phyloP scores from a whole-genome alignment of 2,113 vertebrate genomes.

The Motacilla alba region DNA sequence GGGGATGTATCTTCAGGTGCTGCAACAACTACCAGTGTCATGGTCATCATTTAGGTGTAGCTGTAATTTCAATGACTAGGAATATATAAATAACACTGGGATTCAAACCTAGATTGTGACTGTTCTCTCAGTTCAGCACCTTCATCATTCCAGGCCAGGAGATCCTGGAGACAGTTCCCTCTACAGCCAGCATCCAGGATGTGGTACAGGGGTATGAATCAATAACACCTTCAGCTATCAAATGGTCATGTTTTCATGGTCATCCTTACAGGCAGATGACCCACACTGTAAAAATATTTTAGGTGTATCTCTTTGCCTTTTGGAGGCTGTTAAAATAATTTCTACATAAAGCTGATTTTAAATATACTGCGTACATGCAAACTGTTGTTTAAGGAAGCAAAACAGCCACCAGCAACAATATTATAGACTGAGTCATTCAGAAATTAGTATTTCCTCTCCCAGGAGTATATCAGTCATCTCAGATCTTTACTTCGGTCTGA shows the following conservation, averaged over 20 bases:
- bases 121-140: not conserved
- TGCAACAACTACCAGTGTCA: not conserved
- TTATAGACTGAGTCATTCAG: not conserved
- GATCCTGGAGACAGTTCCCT: not conserved
- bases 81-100: not conserved
- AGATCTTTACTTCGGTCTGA: not conserved
- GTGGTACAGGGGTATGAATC: not conserved
- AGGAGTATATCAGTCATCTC: not conserved
- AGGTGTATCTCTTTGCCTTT: not conserved
- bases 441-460: not conserved
- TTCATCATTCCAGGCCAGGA: not conserved
- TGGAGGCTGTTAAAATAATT: not conserved
- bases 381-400: not conserved
- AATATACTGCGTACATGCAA: not conserved
- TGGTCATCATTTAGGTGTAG: not conserved
- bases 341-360: not conserved
- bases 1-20: not conserved
- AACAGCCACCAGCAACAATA: not conserved
- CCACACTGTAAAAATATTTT: not conserved
- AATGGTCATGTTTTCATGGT: not conserved
- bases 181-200: not conserved
- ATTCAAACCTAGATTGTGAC: not conserved
- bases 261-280: not conserved
- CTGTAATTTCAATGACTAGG: not conserved
- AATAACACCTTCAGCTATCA: not conserved